Percentiles rank a stretch among this genome's conserved stretches.
Evolutionary conservation across 2,888 invertebrate species (phyloP).

Genomic region (Himalopsyche tibetana): DNA sequence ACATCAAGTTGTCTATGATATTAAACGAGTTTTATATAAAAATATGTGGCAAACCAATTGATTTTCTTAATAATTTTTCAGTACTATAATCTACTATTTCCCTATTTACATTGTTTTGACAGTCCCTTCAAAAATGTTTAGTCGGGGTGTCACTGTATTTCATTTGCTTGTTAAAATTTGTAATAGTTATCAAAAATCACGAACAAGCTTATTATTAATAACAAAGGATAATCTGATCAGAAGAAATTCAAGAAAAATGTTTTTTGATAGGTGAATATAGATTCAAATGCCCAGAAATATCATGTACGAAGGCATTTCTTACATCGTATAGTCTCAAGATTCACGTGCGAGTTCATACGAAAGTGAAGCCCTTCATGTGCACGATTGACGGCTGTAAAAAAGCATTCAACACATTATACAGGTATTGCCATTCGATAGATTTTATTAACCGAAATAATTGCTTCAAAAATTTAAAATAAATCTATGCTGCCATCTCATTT

Average conservation of each 20-base stretch:
- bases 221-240: neutral
- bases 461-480: neutral
- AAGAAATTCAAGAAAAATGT: constrained; percentile 8
- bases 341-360: constrained; percentile 95
- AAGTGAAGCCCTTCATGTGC: constrained; percentile 94
- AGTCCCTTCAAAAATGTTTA: too few relatives aligned
- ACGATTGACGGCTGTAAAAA: constrained; percentile 89
- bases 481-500: neutral
- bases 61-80: too few relatives aligned
- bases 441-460: constrained; percentile 12
- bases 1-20: too few relatives aligned
- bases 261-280: constrained; percentile 90
- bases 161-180: too few relatives aligned
- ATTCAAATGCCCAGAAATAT: constrained; percentile 91
- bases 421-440: constrained; percentile 72
- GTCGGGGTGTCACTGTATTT: too few relatives aligned
- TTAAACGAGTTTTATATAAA: too few relatives aligned
- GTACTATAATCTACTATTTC: too few relatives aligned
- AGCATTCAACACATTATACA: constrained; percentile 96
- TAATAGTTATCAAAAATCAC: too few relatives aligned
- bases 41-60: too few relatives aligned
- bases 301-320: constrained; percentile 94
- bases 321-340: constrained; percentile 97
- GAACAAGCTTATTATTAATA: too few relatives aligned
- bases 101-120: too few relatives aligned